Evolutionary conservation across 2,797 vertebrate genomes (phyloP), one percentile per base, ranked within the genome.

Genomic region (Falco rusticolus): DNA sequence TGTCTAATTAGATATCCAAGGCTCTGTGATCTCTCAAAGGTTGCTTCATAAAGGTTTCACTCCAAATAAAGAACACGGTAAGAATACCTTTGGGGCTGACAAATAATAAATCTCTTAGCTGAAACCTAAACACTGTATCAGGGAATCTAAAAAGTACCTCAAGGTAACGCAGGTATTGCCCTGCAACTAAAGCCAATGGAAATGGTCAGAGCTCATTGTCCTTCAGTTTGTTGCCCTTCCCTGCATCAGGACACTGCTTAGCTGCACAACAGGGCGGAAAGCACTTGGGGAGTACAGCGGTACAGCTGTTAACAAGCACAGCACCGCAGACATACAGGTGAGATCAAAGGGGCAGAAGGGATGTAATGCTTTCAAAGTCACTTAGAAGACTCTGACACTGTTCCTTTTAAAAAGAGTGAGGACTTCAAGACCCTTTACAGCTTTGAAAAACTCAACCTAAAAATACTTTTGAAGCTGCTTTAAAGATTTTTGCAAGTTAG

Each of bases 1-100:
- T 93, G 87, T 60, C 82, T 96, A 76, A 96, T 88, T 82, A 94
- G 93, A 95, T 91, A 96, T 82, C 91, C 91, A 79, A 76, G 69
- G 63, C 90, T 91, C 91, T 95, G 94, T 96, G 94, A 96, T 96
- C 94, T 93, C 86, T 82, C 80, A 86, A 75, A 86, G 91, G 77
- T 80, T 5, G 34, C 43, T 96, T 95, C 91, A 95, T 63, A 90
- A 93, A 96, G 72, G 89, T 69, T 96, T 95, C 80, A 78, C 81
- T 87, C 79, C 96, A 97, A 97, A 96, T 86, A 93, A 96, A 96
- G 89, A 72, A 93, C 0, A 0, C 10, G 41, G 85, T 91, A 69
- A 89, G 61, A 95, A 95, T 92, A 83, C 89, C 89, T 91, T 51
- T 81, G 56, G 92, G 95, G 79, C 51, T 90, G 87, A 93, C 76